Conservation (phyloP, 1,140 invertebrate genomes). For the Brachionus angularis region DNA sequence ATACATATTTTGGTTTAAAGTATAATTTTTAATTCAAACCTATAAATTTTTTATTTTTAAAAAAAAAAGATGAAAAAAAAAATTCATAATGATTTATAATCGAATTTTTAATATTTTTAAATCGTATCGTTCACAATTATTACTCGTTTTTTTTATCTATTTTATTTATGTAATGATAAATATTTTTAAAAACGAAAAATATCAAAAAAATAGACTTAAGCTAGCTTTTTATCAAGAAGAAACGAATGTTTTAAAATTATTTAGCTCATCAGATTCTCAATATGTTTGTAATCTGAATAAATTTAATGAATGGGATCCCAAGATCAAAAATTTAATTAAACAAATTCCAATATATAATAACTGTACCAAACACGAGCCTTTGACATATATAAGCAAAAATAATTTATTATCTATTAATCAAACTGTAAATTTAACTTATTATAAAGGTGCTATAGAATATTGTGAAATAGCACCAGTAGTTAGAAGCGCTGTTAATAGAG, state of each 20-base stretch:
- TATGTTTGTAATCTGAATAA: conserved; percentile 8
- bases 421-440: conserved; percentile 23
- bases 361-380: conserved; percentile 6
- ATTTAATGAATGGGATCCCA: conserved; percentile 13
- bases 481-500: conserved; percentile 12
- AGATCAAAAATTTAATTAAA: background rate
- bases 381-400: background rate
- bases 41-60: too few relatives aligned
- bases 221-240: too few relatives aligned
- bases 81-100: background rate
- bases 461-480: conserved; percentile 3
- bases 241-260: too few relatives aligned
- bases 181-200: too few relatives aligned
- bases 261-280: too few relatives aligned
- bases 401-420: conserved; percentile 18
- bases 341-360: conserved; percentile 15
- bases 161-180: too few relatives aligned
- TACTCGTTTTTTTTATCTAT: too few relatives aligned
- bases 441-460: background rate
- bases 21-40: too few relatives aligned
- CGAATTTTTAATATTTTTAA: too few relatives aligned
- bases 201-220: too few relatives aligned
- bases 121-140: too few relatives aligned
- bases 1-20: too few relatives aligned
- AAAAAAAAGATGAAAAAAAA: background rate